Evolutionary conservation across 35 echinoderm and acorn worm species (phyloP).

Genomic region (Lytechinus pictus): DNA sequence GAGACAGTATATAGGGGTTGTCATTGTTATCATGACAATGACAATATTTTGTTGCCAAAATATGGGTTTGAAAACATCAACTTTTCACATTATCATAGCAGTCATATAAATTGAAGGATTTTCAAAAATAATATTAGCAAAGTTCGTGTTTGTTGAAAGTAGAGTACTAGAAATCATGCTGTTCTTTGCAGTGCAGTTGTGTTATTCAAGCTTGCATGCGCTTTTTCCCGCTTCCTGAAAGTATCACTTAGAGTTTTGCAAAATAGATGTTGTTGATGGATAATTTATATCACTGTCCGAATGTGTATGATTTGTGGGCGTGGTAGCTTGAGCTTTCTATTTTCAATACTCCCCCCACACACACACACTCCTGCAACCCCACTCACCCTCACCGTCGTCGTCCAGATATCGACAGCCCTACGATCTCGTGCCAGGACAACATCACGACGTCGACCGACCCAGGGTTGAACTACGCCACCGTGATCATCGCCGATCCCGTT

Average conservation of each 20-base stretch:
- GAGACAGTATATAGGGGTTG: no score
- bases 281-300: no score
- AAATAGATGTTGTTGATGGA: no score
- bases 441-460: not conserved
- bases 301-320: not conserved
- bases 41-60: no score
- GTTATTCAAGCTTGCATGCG: no score
- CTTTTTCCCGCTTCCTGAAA: no score
- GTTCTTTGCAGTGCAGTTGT: not conserved
- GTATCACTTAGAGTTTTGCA: no score
- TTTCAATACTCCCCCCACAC: not conserved
- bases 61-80: not conserved
- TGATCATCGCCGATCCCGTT: slow-evolving; percentile 1
- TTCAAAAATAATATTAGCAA: not conserved
- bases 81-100: not conserved
- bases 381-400: not conserved
- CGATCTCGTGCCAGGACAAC: not conserved
- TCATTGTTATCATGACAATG: no score
- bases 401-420: slow-evolving; percentile 14
- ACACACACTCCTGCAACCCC: no score
- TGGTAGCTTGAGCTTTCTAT: not conserved
- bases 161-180: not conserved
- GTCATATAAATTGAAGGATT: not conserved
- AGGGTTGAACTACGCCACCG: slow-evolving; percentile 28
- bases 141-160: not conserved